Evolutionary conservation across 2,797 vertebrate species (phyloP).

Genomic region (Protosalanx chinensis): DNA sequence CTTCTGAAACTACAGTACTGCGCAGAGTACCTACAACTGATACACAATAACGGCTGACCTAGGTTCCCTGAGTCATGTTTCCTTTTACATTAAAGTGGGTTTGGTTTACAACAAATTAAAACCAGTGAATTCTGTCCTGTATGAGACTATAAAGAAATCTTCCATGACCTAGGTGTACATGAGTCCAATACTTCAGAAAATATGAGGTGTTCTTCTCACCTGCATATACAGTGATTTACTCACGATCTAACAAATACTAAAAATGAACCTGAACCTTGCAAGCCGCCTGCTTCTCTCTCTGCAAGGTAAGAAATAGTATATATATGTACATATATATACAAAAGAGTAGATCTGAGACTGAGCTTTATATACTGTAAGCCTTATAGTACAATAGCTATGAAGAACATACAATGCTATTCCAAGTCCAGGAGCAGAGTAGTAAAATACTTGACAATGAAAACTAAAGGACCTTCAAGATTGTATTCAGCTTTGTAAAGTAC

Average conservation of each 20-base stretch:
- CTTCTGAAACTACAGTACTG: slow-evolving; percentile 14
- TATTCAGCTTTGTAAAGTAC: background rate
- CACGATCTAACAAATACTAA: slow-evolving; percentile 13
- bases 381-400: slow-evolving; percentile 29
- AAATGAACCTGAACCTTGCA: slow-evolving; percentile 13
- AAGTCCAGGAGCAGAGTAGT: slow-evolving; percentile 17
- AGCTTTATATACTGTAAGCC: slow-evolving; percentile 44
- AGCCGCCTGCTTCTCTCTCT: slow-evolving; percentile 10
- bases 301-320: slow-evolving; percentile 18
- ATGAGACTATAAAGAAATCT: slow-evolving; percentile 16
- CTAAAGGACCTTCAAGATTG: background rate
- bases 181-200: slow-evolving; percentile 18
- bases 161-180: slow-evolving; percentile 22
- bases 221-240: background rate
- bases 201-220: slow-evolving; percentile 2
- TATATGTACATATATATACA: slow-evolving; percentile 17
- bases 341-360: background rate
- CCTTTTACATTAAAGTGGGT: slow-evolving; percentile 62
- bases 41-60: slow-evolving; percentile 59
- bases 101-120: slow-evolving; percentile 19
- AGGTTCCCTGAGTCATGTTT: slow-evolving; percentile 69
- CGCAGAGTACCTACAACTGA: slow-evolving; percentile 44
- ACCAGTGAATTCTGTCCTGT: slow-evolving; percentile 27
- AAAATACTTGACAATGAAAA: slow-evolving; percentile 20
- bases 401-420: slow-evolving; percentile 30